Evolutionary conservation across 2,113 vertebrate species (phyloP).

Genomic region (Macaca nemestrina): DNA sequence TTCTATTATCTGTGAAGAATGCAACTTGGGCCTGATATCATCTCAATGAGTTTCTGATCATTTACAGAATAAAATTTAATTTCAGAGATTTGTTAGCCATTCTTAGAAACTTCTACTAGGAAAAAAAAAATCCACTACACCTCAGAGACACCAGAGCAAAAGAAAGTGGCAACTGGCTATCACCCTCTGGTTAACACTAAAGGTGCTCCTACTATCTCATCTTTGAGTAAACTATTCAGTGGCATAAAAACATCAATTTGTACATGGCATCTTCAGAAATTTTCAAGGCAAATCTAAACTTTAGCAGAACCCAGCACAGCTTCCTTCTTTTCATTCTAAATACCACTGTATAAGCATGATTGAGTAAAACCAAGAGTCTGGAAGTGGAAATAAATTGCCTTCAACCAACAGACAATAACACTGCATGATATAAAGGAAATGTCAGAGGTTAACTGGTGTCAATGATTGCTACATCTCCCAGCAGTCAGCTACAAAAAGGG

Average conservation of each 20-base stretch:
- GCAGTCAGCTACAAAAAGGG: background rate
- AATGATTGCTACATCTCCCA: conserved; percentile 13
- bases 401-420: conserved; percentile 23
- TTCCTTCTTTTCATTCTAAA: conserved; percentile 38
- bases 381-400: conserved; percentile 24
- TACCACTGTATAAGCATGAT: background rate
- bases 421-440: conserved; percentile 42
- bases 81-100: background rate
- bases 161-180: background rate
- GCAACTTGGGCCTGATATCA: background rate
- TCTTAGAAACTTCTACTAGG: background rate
- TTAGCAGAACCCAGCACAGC: background rate
- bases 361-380: background rate
- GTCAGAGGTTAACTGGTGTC: conserved; percentile 53
- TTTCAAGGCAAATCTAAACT: background rate
- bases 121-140: background rate
- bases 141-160: background rate
- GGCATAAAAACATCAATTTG: background rate
- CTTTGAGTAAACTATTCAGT: background rate
- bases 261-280: background rate
- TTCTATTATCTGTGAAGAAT: background rate
- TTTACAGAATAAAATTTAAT: conserved; percentile 4
- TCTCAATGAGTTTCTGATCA: background rate
- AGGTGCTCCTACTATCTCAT: background rate
- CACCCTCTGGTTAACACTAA: background rate